These are phyloP conservation scores for Bolinopsis microptera DNA, from an alignment of 37 sponge, comb jelly and placozoan genomes.

Conservation along the genomic window DNA sequence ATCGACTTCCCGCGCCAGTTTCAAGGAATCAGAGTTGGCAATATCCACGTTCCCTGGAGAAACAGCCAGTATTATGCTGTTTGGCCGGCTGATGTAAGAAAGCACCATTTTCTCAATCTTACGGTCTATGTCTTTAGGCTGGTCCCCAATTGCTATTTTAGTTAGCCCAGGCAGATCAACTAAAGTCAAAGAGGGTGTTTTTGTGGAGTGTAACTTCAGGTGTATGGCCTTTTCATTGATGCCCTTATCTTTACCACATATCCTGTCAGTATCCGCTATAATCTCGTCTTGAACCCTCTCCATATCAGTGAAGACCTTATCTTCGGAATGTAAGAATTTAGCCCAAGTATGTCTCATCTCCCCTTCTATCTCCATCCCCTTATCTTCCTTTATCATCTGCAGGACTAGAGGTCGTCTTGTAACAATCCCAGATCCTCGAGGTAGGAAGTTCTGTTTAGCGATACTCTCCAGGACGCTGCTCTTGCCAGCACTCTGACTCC, in stretches of 20 bases:
- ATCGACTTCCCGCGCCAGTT: slow-evolving; percentile 90
- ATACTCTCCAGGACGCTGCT: slow-evolving; percentile 97
- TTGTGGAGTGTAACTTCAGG: slow-evolving; percentile 89
- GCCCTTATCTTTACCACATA: slow-evolving; percentile 68
- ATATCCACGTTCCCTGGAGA: slow-evolving; percentile 94
- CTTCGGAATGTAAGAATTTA: slow-evolving; percentile 76
- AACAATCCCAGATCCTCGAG: slow-evolving; percentile 90
- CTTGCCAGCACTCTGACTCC: slow-evolving; percentile 80
- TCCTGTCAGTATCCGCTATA: background rate
- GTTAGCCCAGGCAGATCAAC: slow-evolving; percentile 98
- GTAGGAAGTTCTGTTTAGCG: slow-evolving; percentile 92
- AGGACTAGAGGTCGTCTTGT: slow-evolving; percentile 93
- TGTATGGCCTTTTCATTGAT: slow-evolving; percentile 85
- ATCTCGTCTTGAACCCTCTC: background rate
- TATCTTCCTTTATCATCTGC: slow-evolving; percentile 78
- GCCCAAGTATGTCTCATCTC: slow-evolving; percentile 80
- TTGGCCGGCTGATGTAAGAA: slow-evolving; percentile 87
- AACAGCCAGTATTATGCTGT: slow-evolving; percentile 94
- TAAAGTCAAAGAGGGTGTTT: slow-evolving; percentile 90
- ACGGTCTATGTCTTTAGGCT: slow-evolving; percentile 93
- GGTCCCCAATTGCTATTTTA: slow-evolving; percentile 97
- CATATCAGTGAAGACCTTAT: slow-evolving; percentile 63
- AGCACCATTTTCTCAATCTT: slow-evolving; percentile 75
- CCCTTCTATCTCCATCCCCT: slow-evolving; percentile 55
- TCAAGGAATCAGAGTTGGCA: slow-evolving; percentile 92